A percentile compares a stretch with the other conserved stretches of the same genome.
Evolutionary conservation across 2,113 vertebrate genomes (phyloP).

Genomic region (Cercopithecus mona): DNA sequence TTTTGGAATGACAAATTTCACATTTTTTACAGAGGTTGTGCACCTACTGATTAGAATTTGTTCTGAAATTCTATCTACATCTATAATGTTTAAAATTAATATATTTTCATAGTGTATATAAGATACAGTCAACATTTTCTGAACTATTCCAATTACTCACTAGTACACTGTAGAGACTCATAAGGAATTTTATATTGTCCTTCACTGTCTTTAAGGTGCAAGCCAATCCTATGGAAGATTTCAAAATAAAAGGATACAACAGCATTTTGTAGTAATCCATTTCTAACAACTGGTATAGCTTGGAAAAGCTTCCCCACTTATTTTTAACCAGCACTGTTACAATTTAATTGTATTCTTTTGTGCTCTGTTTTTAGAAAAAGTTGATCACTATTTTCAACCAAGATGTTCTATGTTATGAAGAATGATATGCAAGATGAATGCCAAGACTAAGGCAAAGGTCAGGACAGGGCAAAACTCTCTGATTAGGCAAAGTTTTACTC

Average conservation of each 20-base stretch:
- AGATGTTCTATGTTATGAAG: not conserved
- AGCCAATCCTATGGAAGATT: not conserved
- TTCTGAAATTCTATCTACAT: conserved; percentile 55
- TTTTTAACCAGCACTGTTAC: conserved; percentile 45
- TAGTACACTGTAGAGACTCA: not conserved
- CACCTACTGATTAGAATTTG: conserved; percentile 52
- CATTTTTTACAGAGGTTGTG: conserved; percentile 33
- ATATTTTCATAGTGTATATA: not conserved
- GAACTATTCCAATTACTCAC: conserved; percentile 19
- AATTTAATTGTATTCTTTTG: conserved; percentile 12
- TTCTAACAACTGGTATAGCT: not conserved
- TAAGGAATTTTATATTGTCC: not conserved
- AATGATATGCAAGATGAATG: conserved; percentile 26
- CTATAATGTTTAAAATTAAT: not conserved
- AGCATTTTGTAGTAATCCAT: not conserved
- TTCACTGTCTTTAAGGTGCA: conserved; percentile 2
- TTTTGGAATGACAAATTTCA: conserved; percentile 35
- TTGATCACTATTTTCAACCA: conserved; percentile 19
- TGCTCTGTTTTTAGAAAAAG: conserved; percentile 39
- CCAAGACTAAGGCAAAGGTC: not conserved
- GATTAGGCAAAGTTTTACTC: conserved; percentile 11
- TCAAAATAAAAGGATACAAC: conserved; percentile 27
- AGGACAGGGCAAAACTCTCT: conserved; percentile 16
- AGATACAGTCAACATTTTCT: conserved; percentile 20
- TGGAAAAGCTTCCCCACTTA: not conserved